Percentiles rank a stretch among this genome's conserved stretches.
Conservation (phyloP, 2,888 invertebrate genomes). For the Torymus tubicola region DNA sequence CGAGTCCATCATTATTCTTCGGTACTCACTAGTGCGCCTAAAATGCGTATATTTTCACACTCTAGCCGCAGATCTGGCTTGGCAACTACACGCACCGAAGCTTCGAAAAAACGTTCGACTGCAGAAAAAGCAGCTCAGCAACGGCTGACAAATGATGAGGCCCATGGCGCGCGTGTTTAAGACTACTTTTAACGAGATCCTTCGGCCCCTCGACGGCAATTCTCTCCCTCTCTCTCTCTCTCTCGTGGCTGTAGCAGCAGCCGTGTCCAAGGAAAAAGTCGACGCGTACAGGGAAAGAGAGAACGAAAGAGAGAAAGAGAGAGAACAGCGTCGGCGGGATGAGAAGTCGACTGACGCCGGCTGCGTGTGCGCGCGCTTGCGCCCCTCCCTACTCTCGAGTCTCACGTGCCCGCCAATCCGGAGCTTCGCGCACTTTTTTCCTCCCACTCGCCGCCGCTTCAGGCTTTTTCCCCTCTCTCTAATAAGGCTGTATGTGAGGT, state of each 20-base stretch:
- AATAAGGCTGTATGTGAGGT: slow-evolving; percentile 66
- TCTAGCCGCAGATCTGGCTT: too few relatives aligned
- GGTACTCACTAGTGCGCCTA: too few relatives aligned
- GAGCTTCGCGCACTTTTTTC: slow-evolving; percentile 26
- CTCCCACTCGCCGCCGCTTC: not conserved
- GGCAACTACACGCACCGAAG: too few relatives aligned
- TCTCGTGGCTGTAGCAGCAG: not conserved
- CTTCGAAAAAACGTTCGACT: too few relatives aligned
- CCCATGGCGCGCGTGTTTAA: slow-evolving; percentile 35
- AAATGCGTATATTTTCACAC: too few relatives aligned
- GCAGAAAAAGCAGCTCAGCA: not conserved
- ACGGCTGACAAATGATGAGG: slow-evolving; percentile 30
- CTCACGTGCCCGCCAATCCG: slow-evolving; percentile 22
- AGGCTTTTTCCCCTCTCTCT: slow-evolving; percentile 72
- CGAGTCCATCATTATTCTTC: too few relatives aligned
- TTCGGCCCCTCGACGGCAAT: slow-evolving; percentile 59
- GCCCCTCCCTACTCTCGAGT: not conserved
- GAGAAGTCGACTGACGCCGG: slow-evolving; percentile 17
- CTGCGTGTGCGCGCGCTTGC: not conserved
- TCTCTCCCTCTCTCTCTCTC: too few relatives aligned
- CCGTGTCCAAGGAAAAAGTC: not conserved
- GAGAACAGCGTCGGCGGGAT: slow-evolving; percentile 6
- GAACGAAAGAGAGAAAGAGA: not conserved
- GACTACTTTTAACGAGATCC: slow-evolving; percentile 41
- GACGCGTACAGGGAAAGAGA: slow-evolving; percentile 1